Conservation (phyloP, 2,888 invertebrate genomes). For the Patella pellucida region DNA sequence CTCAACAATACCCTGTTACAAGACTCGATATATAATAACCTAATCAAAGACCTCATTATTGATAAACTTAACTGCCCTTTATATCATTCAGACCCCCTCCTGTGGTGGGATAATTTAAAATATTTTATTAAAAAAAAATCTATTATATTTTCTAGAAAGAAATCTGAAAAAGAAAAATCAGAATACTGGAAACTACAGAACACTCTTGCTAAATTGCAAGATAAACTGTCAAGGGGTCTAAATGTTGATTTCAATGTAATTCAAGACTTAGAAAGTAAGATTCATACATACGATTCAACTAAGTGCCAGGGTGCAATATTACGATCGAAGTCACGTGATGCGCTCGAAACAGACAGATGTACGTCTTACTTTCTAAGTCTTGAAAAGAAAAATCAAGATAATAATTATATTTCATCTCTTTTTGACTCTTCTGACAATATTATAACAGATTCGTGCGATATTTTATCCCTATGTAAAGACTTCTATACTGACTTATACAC, state of each 20-base stretch:
- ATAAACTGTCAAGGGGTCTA: background rate
- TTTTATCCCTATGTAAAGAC: background rate
- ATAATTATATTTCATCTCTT: background rate
- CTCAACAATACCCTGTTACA: conserved; percentile 21
- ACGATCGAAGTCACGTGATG: background rate
- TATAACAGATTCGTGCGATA: background rate
- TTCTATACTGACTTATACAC: background rate
- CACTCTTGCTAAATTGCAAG: background rate
- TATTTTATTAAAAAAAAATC: conserved; percentile 21
- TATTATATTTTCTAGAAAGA: conserved; percentile 7
- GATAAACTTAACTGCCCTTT: background rate
- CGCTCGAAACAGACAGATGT: background rate
- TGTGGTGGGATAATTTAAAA: conserved; percentile 32
- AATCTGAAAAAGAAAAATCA: background rate
- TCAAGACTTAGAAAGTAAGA: background rate
- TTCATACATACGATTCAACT: background rate
- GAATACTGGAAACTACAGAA: conserved; percentile 19
- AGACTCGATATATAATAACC: conserved; percentile 13
- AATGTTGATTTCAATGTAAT: background rate
- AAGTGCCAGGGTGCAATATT: background rate
- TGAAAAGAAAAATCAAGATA: background rate
- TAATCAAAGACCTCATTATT: conserved; percentile 5
- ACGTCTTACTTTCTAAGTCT: conserved; percentile 1
- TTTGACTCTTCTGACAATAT: background rate
- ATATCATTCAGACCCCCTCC: conserved; percentile 10